Evolutionary conservation across 2,113 vertebrate genomes (phyloP).

Genomic region (Genyomyrus donnyi): DNA sequence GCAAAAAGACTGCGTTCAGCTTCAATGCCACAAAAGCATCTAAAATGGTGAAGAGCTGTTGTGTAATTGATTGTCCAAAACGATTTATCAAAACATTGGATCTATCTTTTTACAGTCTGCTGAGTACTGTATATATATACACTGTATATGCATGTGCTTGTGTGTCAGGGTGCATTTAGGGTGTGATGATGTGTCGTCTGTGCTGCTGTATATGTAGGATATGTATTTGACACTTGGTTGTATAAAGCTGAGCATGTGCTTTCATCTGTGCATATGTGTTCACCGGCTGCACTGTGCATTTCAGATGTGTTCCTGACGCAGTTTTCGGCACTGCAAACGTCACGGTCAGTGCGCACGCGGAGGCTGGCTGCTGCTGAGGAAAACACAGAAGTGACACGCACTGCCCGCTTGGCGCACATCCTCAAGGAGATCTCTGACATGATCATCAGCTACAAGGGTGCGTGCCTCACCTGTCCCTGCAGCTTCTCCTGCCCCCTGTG

Average conservation of each 20-base stretch:
- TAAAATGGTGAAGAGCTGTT: too few relatives aligned
- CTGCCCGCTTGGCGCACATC: constrained; percentile 92
- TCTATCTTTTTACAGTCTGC: neutral
- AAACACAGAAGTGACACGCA: constrained; percentile 90
- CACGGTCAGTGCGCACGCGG: constrained; percentile 87
- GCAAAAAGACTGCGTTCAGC: too few relatives aligned
- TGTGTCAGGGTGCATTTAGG: neutral
- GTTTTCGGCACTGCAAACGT: constrained; percentile 93
- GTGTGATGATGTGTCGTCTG: neutral
- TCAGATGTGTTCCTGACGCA: constrained; percentile 98
- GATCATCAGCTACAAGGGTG: constrained; percentile 93
- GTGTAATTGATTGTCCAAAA: too few relatives aligned
- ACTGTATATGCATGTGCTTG: neutral
- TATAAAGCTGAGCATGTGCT: neutral
- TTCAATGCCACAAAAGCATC: too few relatives aligned
- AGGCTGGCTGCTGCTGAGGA: constrained; percentile 89
- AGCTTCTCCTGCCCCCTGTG: neutral
- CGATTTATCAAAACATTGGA: too few relatives aligned
- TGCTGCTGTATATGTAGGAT: neutral
- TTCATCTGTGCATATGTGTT: neutral
- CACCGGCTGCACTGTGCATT: constrained; percentile 24
- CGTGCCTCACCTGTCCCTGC: neutral
- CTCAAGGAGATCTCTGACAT: constrained; percentile 98
- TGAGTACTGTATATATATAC: neutral
- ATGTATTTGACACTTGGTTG: too few relatives aligned